phyloP scores from a whole-genome alignment of 2,113 vertebrate genomes.

The Heterocephalus glaber region DNA sequence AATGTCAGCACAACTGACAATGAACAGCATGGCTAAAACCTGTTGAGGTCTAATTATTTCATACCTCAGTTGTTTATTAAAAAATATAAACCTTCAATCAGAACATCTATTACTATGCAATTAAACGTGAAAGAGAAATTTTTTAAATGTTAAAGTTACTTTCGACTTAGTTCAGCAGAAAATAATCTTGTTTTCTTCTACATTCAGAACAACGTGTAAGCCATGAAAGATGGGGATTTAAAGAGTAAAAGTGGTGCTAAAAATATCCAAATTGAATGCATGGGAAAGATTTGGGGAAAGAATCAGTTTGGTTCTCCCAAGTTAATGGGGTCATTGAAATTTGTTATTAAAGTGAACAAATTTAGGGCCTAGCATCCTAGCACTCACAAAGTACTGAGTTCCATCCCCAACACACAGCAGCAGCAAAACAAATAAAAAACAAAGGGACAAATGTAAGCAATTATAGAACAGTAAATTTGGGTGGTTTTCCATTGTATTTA shows the following conservation, averaged over 20 bases:
- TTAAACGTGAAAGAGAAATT: slow-evolving; percentile 59
- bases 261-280: slow-evolving; percentile 38
- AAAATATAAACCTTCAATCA: slow-evolving; percentile 47
- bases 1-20: slow-evolving; percentile 25
- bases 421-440: slow-evolving; percentile 24
- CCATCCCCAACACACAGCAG: neutral
- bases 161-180: slow-evolving; percentile 42
- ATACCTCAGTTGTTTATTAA: slow-evolving; percentile 16
- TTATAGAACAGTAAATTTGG: slow-evolving; percentile 36
- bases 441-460: slow-evolving; percentile 29
- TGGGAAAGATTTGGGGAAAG: slow-evolving; percentile 21
- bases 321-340: slow-evolving; percentile 27
- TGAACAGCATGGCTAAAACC: slow-evolving; percentile 3
- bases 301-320: slow-evolving; percentile 28
- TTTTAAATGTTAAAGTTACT: slow-evolving; percentile 47
- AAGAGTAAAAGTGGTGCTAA: slow-evolving; percentile 42
- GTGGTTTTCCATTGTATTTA: neutral
- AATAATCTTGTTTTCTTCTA: slow-evolving; percentile 57
- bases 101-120: neutral
- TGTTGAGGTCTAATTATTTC: slow-evolving; percentile 18
- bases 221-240: slow-evolving; percentile 18
- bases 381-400: neutral
- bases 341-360: slow-evolving; percentile 45
- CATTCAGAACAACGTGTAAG: slow-evolving; percentile 43
- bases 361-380: neutral